Evolutionary conservation across 2,888 invertebrate genomes (phyloP).

Genomic region (Melipona beecheii): DNA sequence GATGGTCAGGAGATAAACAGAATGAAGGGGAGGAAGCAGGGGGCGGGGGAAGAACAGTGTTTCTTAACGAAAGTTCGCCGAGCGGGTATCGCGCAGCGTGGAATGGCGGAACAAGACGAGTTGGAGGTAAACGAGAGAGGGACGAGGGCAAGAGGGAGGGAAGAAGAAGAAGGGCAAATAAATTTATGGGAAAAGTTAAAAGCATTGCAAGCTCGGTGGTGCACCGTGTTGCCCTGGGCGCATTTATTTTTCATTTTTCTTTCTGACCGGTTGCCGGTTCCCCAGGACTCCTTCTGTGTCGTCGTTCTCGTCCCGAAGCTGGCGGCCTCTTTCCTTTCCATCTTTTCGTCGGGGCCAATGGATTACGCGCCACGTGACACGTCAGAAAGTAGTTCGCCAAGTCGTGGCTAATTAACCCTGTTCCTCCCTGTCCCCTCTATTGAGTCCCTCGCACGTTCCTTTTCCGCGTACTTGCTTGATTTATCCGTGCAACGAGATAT

Average conservation of each 20-base stretch:
- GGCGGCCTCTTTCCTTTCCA: slow-evolving; percentile 34
- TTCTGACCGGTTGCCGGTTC: slow-evolving; percentile 25
- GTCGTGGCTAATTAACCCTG: slow-evolving; percentile 1
- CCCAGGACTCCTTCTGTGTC: slow-evolving; percentile 20
- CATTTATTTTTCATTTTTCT: slow-evolving; percentile 73
- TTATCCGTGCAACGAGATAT: slow-evolving; percentile 37
- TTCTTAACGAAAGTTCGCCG: slow-evolving; percentile 80
- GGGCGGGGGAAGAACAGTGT: slow-evolving; percentile 51
- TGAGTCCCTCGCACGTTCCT: not conserved
- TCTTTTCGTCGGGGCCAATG: slow-evolving; percentile 58
- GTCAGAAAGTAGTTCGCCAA: not conserved
- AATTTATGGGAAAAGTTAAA: slow-evolving; percentile 82
- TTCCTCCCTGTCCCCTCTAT: not conserved
- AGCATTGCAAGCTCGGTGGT: slow-evolving; percentile 78
- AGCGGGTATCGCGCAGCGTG: slow-evolving; percentile 26
- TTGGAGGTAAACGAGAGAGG: not conserved
- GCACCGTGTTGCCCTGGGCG: slow-evolving; percentile 70
- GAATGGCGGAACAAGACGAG: not conserved
- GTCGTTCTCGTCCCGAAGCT: slow-evolving; percentile 23
- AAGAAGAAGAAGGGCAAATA: slow-evolving; percentile 73
- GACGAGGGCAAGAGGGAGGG: not conserved
- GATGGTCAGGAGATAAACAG: slow-evolving; percentile 57
- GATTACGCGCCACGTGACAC: slow-evolving; percentile 23
- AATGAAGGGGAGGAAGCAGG: slow-evolving; percentile 17
- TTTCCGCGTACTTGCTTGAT: slow-evolving; percentile 18